A percentile compares a stretch with the other conserved stretches of the same genome.
These are phyloP conservation scores for Esox niger DNA, from an alignment of 2,113 vertebrate species.

Conservation along the genomic window DNA sequence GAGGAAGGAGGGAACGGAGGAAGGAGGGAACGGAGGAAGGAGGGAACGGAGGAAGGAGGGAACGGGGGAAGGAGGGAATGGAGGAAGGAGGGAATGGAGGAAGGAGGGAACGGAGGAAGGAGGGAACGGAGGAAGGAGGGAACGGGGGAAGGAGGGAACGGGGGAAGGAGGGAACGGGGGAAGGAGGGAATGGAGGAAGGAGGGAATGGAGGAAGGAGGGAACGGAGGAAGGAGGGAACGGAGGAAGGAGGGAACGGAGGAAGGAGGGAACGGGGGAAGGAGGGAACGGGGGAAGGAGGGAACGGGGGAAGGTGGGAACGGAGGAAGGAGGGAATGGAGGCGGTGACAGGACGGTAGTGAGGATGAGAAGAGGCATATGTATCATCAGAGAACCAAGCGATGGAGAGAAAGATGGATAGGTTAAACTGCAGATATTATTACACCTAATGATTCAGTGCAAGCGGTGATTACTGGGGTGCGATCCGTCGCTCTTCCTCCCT, in stretches of 20 bases:
- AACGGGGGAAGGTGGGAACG: too few relatives aligned
- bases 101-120: neutral
- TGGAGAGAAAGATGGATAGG: slow-evolving; percentile 58
- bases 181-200: neutral
- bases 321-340: neutral
- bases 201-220: neutral
- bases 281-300: neutral
- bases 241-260: neutral
- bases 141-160: too few relatives aligned
- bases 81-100: too few relatives aligned
- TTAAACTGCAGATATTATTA: slow-evolving; percentile 70
- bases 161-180: too few relatives aligned
- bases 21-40: neutral
- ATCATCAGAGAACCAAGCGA: slow-evolving; percentile 48
- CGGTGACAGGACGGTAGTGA: slow-evolving; percentile 37
- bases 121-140: neutral
- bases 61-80: neutral
- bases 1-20: too few relatives aligned
- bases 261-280: too few relatives aligned
- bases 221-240: too few relatives aligned
- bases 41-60: too few relatives aligned
- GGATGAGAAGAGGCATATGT: slow-evolving; percentile 26
- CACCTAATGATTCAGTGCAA: slow-evolving; percentile 74
- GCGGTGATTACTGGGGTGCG: slow-evolving; percentile 57
- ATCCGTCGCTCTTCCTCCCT: slow-evolving; percentile 48